These are phyloP conservation scores for Beris chalybata DNA, from an alignment of 2,888 invertebrate species.

Conservation along the genomic window DNA sequence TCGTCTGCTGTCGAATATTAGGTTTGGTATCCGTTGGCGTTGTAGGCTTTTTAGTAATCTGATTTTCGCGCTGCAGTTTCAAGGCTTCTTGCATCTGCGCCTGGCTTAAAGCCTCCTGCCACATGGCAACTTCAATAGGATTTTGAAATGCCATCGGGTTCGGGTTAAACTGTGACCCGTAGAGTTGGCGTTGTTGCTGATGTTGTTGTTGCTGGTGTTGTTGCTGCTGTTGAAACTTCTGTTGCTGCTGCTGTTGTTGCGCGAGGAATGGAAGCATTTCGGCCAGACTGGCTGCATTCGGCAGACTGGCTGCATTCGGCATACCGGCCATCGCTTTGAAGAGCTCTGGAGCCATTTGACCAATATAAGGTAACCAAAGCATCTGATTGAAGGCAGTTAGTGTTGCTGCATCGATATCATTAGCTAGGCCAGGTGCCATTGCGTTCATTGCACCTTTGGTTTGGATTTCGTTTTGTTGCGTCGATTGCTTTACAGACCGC, in stretches of 20 bases:
- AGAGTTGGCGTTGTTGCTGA: slow-evolving; percentile 37
- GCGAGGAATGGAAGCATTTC: slow-evolving; percentile 52
- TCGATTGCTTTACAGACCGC: slow-evolving; percentile 39
- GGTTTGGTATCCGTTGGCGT: slow-evolving; percentile 14
- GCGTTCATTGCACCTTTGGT: slow-evolving; percentile 29
- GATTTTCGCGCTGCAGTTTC: slow-evolving; percentile 44
- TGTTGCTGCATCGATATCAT: slow-evolving; percentile 70
- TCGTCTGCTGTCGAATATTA: slow-evolving; percentile 16
- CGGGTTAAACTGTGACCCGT: slow-evolving; percentile 26
- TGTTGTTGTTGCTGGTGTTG: slow-evolving; percentile 36
- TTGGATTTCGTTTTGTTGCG: slow-evolving; percentile 27
- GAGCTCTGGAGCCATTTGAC: slow-evolving; percentile 58
- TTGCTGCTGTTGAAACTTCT: slow-evolving; percentile 39
- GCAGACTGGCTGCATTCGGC: slow-evolving; percentile 41
- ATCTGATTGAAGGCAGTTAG: slow-evolving; percentile 72
- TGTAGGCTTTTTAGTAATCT: slow-evolving; percentile 24
- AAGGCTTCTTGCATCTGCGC: slow-evolving; percentile 57
- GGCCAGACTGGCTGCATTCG: slow-evolving; percentile 41
- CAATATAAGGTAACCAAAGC: slow-evolving; percentile 71
- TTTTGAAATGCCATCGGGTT: slow-evolving; percentile 49
- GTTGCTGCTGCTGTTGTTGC: slow-evolving; percentile 44
- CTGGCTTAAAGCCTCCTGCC: slow-evolving; percentile 70
- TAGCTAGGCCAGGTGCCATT: slow-evolving; percentile 57
- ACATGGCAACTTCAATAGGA: slow-evolving; percentile 60
- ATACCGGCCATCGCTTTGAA: slow-evolving; percentile 53